These are phyloP conservation scores for Tupiocoris notatus DNA, from an alignment of 2,888 invertebrate genomes.

Conservation along the genomic window DNA sequence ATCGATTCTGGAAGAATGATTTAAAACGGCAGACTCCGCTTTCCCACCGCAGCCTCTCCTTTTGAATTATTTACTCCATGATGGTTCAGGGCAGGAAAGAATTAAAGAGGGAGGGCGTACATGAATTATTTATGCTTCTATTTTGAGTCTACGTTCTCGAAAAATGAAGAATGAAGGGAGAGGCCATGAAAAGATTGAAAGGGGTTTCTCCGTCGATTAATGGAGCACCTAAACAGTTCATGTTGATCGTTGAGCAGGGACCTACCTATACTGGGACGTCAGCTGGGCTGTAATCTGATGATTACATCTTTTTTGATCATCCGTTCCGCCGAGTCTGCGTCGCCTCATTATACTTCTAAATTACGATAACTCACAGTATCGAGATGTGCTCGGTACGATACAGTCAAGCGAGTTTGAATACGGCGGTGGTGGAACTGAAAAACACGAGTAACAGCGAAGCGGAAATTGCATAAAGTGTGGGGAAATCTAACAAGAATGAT, in stretches of 20 bases:
- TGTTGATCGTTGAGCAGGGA: background rate
- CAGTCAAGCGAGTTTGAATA: background rate
- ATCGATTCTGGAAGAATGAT: background rate
- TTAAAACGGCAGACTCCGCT: background rate
- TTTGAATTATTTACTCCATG: slow-evolving; percentile 23
- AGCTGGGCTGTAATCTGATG: slow-evolving; percentile 24
- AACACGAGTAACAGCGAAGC: no score
- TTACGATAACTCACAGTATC: background rate
- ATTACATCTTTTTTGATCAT: slow-evolving; percentile 2
- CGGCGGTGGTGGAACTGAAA: background rate
- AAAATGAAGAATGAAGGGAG: background rate
- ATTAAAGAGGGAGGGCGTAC: background rate
- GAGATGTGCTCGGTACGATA: background rate
- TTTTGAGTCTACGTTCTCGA: slow-evolving; percentile 1
- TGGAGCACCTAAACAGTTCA: slow-evolving; percentile 17
- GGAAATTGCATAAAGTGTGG: no score
- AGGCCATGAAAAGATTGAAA: background rate
- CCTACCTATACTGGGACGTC: slow-evolving; percentile 6
- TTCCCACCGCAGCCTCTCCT: background rate
- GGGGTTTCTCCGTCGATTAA: slow-evolving; percentile 16
- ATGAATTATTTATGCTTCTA: slow-evolving; percentile 33
- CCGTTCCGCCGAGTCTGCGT: background rate
- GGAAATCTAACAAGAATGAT: no score
- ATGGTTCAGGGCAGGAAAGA: background rate
- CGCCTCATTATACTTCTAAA: background rate